Base-by-base conservation (phyloP, 2,797 vertebrate genomes). In the Crenichthys baileyi region DNA sequence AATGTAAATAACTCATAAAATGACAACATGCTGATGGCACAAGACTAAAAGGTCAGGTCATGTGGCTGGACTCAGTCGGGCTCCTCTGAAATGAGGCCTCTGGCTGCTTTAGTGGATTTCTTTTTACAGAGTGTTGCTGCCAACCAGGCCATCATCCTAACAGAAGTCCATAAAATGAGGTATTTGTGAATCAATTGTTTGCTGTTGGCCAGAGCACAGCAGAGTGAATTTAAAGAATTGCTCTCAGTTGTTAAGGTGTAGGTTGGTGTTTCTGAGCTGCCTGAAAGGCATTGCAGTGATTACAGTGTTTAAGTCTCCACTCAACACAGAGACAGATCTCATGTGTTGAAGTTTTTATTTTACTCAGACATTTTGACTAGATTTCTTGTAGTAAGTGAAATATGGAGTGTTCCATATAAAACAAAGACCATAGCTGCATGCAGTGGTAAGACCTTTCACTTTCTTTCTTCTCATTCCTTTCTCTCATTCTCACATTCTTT, bases 321-420 rank as follows among this genome's bases (percentile, higher is more conserved):
- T 76, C 50, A 0, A 58, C 26, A 29, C n/a, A n/a, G 31, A 79
- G 50, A 74, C 31, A 36, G 60, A 39, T 74, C 83, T 83, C 55
- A 48, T 73, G 31, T 67, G 63, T 22, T 67, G 36, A 41, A 67
- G 36, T 61, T 73, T 7, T 58, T 36, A 22, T 48, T 53, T 46
- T 15, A 29, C 78, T 80, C 67, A 72, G 72, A 78, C 84, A 72
- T 83, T 87, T 81, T 77, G 83, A 89, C 78, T 73, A 11, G 56
- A 75, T 77, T 81, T 83, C 70, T 70, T 24, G 79, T 77, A 82
- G 72, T 75, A 76, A 60, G 41, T 87, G 86, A 91, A 87, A 68
- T 77, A 87, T 84, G 75, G 77, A 74, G 72, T 81, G 83, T 86
- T 89, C 68, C 76, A 83, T 82, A 85, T 85, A 80, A 86, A 89